Conservation (phyloP, 2,113 vertebrate genomes). For the Epinephelus fuscoguttatus region DNA sequence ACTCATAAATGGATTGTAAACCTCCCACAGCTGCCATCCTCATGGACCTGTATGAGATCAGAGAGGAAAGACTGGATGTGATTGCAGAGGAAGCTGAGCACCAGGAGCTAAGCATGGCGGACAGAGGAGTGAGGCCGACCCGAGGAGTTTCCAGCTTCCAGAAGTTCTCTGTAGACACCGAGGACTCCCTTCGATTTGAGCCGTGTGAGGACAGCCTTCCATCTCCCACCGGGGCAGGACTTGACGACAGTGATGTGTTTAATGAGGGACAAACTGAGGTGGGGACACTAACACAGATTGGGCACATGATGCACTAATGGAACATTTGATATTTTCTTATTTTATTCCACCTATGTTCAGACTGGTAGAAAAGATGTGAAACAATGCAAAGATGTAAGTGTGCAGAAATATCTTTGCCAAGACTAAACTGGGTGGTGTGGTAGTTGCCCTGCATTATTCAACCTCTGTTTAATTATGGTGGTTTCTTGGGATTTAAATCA, state of each 20-base stretch:
- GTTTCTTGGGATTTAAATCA: not conserved
- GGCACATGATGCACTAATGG: not conserved
- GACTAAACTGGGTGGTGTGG: too few species aligned
- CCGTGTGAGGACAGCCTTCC: slow-evolving; percentile 63
- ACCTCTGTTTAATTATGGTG: not conserved
- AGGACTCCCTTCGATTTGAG: slow-evolving; percentile 75
- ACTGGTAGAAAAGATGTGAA: too few species aligned
- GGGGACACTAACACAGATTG: slow-evolving; percentile 5
- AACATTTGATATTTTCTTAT: not conserved
- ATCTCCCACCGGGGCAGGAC: slow-evolving; percentile 49
- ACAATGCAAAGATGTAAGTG: too few species aligned
- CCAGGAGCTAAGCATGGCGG: slow-evolving; percentile 78
- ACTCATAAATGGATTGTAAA: not conserved
- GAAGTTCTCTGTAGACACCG: slow-evolving; percentile 75
- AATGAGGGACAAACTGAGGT: slow-evolving; percentile 61
- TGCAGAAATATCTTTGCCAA: too few species aligned
- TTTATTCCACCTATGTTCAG: not conserved
- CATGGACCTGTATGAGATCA: slow-evolving; percentile 88
- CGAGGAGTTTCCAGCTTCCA: slow-evolving; percentile 58
- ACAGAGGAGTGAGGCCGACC: slow-evolving; percentile 8
- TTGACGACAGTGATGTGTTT: slow-evolving; percentile 61
- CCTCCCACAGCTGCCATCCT: slow-evolving; percentile 38
- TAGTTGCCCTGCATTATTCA: not conserved
- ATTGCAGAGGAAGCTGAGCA: slow-evolving; percentile 83
- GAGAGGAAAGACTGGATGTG: slow-evolving; percentile 82